phyloP scores from a whole-genome alignment of 2,113 vertebrate species.

The Cacatua alba region DNA sequence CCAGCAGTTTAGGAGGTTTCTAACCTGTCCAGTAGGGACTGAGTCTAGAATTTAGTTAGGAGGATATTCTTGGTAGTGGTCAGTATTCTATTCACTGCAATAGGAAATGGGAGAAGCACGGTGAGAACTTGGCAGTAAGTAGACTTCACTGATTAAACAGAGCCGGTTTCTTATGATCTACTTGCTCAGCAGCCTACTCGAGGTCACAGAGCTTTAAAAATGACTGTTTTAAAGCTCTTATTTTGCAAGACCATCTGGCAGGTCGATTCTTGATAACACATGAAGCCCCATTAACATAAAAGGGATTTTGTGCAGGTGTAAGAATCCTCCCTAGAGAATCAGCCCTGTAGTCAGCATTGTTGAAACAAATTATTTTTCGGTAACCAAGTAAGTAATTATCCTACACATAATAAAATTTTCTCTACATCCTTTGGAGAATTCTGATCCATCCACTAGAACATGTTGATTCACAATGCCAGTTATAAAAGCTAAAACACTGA shows the following conservation, averaged over 20 bases:
- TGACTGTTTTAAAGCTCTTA: background rate
- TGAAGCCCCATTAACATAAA: background rate
- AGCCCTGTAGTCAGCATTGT: background rate
- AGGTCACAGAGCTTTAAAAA: constrained; percentile 8
- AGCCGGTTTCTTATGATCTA: background rate
- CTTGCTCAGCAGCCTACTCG: fast-evolving
- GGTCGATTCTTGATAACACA: background rate
- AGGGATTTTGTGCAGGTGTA: background rate
- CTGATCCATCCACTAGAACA: background rate
- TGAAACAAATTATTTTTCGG: constrained; percentile 22
- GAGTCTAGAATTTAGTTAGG: background rate
- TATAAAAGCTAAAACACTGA: constrained; percentile 16
- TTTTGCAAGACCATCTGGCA: background rate
- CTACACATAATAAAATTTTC: background rate
- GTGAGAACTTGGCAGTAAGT: background rate
- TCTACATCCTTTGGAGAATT: constrained; percentile 12
- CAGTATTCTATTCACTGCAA: background rate
- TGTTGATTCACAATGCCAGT: background rate
- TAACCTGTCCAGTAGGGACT: background rate
- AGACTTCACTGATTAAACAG: background rate
- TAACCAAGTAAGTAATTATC: background rate
- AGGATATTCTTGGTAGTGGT: background rate
- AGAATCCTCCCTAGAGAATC: background rate
- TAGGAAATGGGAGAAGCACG: background rate
- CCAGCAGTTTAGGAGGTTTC: background rate